Evolutionary conservation across 2,797 vertebrate species (phyloP).

Genomic region (Cephalopachus bancanus): DNA sequence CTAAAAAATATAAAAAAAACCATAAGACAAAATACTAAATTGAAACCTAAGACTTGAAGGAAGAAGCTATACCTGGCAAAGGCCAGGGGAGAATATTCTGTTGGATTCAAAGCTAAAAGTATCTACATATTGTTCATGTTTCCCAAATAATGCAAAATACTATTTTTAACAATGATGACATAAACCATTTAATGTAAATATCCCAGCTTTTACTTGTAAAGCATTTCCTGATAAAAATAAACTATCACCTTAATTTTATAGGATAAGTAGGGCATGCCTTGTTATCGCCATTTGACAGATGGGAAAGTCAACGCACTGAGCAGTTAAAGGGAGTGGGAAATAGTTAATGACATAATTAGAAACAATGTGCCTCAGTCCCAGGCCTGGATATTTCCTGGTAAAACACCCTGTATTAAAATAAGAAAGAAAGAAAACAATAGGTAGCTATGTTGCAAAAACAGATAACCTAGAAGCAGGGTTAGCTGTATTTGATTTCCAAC

Average conservation of each 20-base stretch:
- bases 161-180: not conserved
- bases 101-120: not conserved
- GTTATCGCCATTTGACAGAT: not conserved
- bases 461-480: not conserved
- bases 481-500: conserved; percentile 37
- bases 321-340: not conserved
- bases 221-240: not conserved
- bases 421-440: not conserved
- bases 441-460: not conserved
- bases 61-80: not conserved
- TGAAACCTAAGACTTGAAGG: conserved; percentile 1
- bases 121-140: not conserved
- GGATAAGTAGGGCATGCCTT: not conserved
- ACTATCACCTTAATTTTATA: not conserved
- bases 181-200: not conserved
- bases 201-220: conserved; percentile 8
- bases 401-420: conserved; percentile 27
- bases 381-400: not conserved
- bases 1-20: too few relatives aligned
- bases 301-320: not conserved
- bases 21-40: not conserved
- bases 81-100: not conserved
- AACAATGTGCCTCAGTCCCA: not conserved
- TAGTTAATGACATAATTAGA: not conserved
- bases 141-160: not conserved